These are phyloP conservation scores for Bombus balteatus DNA, from an alignment of 1,140 invertebrate genomes.

Conservation along the genomic window DNA sequence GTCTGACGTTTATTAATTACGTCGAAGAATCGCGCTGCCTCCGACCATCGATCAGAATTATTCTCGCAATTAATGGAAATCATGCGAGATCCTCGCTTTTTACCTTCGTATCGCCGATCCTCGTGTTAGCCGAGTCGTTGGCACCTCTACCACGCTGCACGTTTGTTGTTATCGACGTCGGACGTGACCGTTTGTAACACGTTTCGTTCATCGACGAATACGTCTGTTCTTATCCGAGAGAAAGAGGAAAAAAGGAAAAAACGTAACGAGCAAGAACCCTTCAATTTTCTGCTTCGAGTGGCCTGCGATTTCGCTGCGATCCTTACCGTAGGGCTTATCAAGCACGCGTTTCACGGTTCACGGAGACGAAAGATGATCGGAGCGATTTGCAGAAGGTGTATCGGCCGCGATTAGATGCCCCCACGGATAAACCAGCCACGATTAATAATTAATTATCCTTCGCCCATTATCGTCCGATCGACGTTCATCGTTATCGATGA, in stretches of 20 bases:
- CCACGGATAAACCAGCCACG: not conserved
- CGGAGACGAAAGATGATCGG: not conserved
- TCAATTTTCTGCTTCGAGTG: not conserved
- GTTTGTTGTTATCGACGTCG: too few relatives aligned
- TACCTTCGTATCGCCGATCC: too few relatives aligned
- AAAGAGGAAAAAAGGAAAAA: too few relatives aligned
- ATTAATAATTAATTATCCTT: conserved; percentile 44
- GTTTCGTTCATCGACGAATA: too few relatives aligned
- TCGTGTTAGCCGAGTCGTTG: too few relatives aligned
- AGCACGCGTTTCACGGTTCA: not conserved
- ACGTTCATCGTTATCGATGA: conserved; percentile 24
- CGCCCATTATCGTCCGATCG: conserved; percentile 15
- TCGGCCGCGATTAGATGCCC: conserved; percentile 19
- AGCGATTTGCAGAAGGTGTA: not conserved
- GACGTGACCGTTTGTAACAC: too few relatives aligned
- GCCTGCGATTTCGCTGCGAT: not conserved
- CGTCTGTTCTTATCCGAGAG: too few relatives aligned
- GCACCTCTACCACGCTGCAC: too few relatives aligned
- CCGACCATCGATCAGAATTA: not conserved
- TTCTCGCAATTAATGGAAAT: not conserved
- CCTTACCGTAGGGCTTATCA: not conserved
- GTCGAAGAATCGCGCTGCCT: conserved; percentile 13
- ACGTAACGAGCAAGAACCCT: not conserved
- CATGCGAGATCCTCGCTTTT: too few relatives aligned
- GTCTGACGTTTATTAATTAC: conserved; percentile 61